Percentiles rank a stretch among this genome's conserved stretches.
Conservation (phyloP, 2,113 vertebrate genomes). For the Acinonyx jubatus region DNA sequence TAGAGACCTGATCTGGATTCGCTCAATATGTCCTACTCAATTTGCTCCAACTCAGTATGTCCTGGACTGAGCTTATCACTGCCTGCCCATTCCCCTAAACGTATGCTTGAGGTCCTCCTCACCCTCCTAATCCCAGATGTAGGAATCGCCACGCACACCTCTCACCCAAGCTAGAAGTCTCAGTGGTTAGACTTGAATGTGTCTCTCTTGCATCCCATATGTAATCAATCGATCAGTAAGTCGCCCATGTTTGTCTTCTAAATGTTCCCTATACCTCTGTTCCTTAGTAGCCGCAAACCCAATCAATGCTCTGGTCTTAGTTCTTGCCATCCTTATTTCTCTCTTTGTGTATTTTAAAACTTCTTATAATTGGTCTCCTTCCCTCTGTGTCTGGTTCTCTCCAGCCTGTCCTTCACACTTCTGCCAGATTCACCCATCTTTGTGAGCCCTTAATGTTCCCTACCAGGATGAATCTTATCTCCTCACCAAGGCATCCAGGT, state of each 20-base stretch:
- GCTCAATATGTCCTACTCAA: neutral
- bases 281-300: neutral
- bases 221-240: neutral
- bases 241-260: neutral
- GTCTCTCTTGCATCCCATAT: neutral
- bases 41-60: neutral
- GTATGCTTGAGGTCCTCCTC: neutral
- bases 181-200: neutral
- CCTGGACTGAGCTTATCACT: neutral
- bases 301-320: neutral
- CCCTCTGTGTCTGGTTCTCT: neutral
- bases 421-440: neutral
- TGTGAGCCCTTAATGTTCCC: neutral
- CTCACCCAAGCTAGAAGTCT: neutral
- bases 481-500: neutral
- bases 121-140: neutral
- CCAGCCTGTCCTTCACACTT: neutral
- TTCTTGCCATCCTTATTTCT: neutral
- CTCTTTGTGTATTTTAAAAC: neutral
- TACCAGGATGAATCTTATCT: neutral
- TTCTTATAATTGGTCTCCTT: neutral
- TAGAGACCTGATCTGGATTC: slow-evolving; percentile 34
- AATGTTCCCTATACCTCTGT: neutral
- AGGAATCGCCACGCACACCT: neutral
- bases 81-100: neutral